Conservation (phyloP, 2,113 vertebrate genomes). For the Rhynchopsitta pachyrhyncha region DNA sequence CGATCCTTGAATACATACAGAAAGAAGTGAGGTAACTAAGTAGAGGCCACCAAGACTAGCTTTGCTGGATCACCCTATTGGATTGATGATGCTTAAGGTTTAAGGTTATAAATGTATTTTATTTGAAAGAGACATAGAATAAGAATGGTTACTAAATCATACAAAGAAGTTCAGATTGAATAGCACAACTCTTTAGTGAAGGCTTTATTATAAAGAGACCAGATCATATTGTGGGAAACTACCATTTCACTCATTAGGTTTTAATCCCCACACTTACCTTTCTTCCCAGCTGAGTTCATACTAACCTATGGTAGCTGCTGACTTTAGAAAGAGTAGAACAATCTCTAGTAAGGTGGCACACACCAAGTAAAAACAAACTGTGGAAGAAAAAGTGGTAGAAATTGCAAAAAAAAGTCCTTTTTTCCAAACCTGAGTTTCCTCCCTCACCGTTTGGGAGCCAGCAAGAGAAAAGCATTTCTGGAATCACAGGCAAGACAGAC, state of each 20-base stretch:
- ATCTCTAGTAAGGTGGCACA: not conserved
- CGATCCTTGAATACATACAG: not conserved
- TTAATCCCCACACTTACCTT: not conserved
- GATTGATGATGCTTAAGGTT: not conserved
- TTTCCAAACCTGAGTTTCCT: not conserved
- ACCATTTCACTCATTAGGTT: not conserved
- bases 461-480: not conserved
- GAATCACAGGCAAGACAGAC: not conserved
- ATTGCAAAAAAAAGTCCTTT: not conserved
- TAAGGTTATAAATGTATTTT: not conserved
- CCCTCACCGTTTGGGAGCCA: not conserved
- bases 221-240: not conserved
- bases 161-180: not conserved
- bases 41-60: not conserved
- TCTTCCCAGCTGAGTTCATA: not conserved
- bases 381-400: not conserved
- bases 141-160: not conserved
- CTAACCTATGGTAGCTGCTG: not conserved
- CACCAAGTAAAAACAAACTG: not conserved
- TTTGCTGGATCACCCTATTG: not conserved
- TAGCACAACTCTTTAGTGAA: not conserved
- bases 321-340: not conserved
- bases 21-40: not conserved
- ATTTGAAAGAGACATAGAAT: not conserved
- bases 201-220: not conserved